These are phyloP conservation scores for Volucella zonaria DNA, from an alignment of 2,888 invertebrate species.

Conservation along the genomic window DNA sequence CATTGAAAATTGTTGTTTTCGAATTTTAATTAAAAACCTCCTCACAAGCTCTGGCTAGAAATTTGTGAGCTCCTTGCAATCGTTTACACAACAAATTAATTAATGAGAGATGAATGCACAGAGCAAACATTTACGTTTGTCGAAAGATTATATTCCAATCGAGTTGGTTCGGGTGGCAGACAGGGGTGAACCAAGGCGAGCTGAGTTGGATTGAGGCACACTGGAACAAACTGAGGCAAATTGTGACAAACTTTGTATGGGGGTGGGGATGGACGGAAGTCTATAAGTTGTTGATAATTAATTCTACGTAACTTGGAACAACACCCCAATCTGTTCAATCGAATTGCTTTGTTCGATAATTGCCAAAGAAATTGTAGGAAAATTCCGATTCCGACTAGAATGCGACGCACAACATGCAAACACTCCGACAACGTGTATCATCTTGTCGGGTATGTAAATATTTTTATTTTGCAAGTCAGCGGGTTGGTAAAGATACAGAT, in stretches of 20 bases:
- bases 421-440: background rate
- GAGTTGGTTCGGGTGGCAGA: background rate
- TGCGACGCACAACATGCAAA: background rate
- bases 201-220: too few species aligned
- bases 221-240: too few species aligned
- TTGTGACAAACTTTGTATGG: too few species aligned
- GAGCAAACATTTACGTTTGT: constrained; percentile 33
- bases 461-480: too few species aligned
- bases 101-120: constrained; percentile 15
- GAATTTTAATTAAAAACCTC: constrained; percentile 8
- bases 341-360: constrained; percentile 21
- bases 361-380: constrained; percentile 30
- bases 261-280: too few species aligned
- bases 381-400: background rate
- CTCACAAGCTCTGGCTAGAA: background rate
- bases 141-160: constrained; percentile 42
- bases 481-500: too few species aligned
- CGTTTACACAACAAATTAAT: constrained; percentile 43
- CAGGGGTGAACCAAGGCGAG: too few species aligned
- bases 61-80: background rate
- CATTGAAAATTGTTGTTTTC: background rate
- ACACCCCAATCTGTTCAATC: background rate
- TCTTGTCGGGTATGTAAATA: too few species aligned
- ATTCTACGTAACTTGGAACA: constrained; percentile 21
- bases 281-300: constrained; percentile 9